Conservation (phyloP, 2,113 vertebrate genomes). For the Cebus imitator region DNA sequence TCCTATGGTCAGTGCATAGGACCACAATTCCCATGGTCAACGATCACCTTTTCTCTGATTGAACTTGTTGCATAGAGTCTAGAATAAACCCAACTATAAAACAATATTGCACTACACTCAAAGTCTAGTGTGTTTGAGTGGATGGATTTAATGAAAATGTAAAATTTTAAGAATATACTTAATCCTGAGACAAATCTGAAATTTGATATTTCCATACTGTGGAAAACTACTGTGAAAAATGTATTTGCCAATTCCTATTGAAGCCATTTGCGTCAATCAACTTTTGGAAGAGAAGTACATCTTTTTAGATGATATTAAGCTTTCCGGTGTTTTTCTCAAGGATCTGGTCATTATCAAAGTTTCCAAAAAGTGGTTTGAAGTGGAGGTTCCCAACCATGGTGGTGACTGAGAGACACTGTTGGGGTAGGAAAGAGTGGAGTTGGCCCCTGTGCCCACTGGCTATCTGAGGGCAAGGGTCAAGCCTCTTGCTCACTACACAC, state of each 20-base stretch:
- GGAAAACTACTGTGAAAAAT: conserved; percentile 4
- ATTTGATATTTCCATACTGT: neutral
- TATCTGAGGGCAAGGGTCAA: neutral
- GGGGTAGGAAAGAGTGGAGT: neutral
- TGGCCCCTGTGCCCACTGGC: too few relatives aligned
- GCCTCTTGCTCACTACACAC: neutral
- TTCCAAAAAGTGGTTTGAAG: neutral
- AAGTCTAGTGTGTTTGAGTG: neutral
- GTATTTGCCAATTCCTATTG: neutral
- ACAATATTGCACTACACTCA: neutral
- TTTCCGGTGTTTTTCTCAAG: conserved; percentile 22
- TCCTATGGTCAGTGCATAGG: neutral
- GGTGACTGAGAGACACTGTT: neutral
- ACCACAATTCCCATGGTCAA: neutral
- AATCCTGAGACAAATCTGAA: neutral
- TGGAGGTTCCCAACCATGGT: neutral
- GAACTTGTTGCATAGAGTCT: neutral
- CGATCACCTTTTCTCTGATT: neutral
- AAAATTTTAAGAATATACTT: conserved; percentile 2
- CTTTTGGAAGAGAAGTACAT: neutral
- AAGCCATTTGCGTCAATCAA: neutral
- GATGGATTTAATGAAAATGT: neutral
- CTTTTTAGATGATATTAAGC: neutral
- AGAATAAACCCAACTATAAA: neutral
- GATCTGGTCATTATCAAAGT: neutral